These are phyloP conservation scores for Camelus bactrianus DNA, from an alignment of 2,113 vertebrate species.

Conservation along the genomic window DNA sequence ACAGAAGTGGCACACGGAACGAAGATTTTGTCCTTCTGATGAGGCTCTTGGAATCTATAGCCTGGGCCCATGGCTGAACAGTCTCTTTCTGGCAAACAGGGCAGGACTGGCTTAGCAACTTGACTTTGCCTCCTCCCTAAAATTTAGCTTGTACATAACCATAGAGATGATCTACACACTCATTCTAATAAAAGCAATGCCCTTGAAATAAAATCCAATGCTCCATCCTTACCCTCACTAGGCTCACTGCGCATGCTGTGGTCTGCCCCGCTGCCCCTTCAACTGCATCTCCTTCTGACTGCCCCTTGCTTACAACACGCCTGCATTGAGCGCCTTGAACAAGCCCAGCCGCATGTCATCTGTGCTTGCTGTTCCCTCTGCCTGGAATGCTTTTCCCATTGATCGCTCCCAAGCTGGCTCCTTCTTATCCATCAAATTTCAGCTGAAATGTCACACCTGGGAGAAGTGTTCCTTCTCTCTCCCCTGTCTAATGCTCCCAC, in stretches of 20 bases:
- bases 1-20: accelerated
- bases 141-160: background rate
- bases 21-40: background rate
- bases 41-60: background rate
- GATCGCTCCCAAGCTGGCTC: accelerated
- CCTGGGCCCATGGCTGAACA: background rate
- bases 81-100: background rate
- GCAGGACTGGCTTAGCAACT: background rate
- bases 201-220: background rate
- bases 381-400: background rate
- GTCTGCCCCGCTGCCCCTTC: background rate
- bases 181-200: background rate
- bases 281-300: background rate
- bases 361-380: background rate
- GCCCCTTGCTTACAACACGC: background rate
- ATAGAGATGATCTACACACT: background rate
- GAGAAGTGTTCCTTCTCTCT: no score
- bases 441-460: background rate
- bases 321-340: background rate
- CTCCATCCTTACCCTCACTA: accelerated
- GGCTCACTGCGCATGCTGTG: background rate
- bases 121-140: background rate
- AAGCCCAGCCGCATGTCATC: background rate
- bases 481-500: background rate
- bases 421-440: background rate